These are phyloP conservation scores for Trichechus manatus DNA, from an alignment of 2,113 vertebrate genomes.

Conservation along the genomic window DNA sequence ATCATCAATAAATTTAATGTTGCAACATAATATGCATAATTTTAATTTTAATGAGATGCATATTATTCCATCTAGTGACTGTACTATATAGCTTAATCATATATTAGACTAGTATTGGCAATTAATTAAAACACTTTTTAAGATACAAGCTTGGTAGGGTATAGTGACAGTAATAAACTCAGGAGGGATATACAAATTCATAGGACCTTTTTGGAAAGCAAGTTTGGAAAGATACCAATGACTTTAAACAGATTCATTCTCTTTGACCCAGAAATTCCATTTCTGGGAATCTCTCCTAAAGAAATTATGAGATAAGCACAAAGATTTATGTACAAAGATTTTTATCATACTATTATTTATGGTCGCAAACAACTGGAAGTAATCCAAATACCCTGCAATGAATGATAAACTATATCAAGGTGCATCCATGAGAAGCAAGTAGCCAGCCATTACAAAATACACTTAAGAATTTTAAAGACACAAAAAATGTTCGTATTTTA, in stretches of 20 bases:
- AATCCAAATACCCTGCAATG: conserved; percentile 34
- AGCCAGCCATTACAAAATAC: conserved; percentile 48
- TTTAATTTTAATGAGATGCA: conserved; percentile 68
- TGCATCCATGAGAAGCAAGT: conserved; percentile 18
- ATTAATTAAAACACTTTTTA: conserved; percentile 67
- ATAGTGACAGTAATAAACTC: not conserved
- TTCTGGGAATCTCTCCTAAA: conserved; percentile 73
- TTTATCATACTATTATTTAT: conserved; percentile 75
- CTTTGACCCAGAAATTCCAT: conserved; percentile 56
- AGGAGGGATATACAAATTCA: not conserved
- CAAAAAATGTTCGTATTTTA: not conserved
- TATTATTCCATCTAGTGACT: conserved; percentile 53
- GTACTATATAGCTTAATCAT: conserved; percentile 54
- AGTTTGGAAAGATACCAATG: conserved; percentile 53
- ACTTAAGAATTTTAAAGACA: conserved; percentile 54
- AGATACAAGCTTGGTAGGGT: not conserved
- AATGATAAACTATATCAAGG: conserved; percentile 57
- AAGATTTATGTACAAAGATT: conserved; percentile 76
- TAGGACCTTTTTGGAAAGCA: conserved; percentile 53
- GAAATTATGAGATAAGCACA: conserved; percentile 74
- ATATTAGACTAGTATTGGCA: not conserved
- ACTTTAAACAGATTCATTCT: conserved; percentile 56
- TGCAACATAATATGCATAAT: conserved; percentile 54
- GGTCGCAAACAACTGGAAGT: conserved; percentile 64
- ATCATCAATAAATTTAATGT: conserved; percentile 75